Conservation (phyloP, 2,797 vertebrate species). For the Rallus crepitans region DNA sequence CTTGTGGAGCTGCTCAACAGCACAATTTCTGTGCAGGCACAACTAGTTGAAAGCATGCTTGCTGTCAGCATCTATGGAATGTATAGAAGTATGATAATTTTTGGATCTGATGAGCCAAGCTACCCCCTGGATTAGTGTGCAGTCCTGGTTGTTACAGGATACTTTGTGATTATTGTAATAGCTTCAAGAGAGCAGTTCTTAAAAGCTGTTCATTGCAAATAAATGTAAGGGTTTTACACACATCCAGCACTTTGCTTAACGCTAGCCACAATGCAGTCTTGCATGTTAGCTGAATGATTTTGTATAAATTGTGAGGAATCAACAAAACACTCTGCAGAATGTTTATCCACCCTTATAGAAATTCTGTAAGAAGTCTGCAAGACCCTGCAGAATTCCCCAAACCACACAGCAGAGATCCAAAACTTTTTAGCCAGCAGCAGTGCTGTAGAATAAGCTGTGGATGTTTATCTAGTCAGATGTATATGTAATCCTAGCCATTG, state of each 20-base stretch:
- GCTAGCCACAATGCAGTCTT: not conserved
- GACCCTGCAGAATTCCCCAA: conserved; percentile 5
- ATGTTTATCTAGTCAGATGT: conserved; percentile 42
- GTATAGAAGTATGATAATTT: conserved; percentile 68
- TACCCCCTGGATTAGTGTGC: conserved; percentile 80
- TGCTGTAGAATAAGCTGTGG: conserved; percentile 24
- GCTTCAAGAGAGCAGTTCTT: not conserved
- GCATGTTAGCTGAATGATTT: not conserved
- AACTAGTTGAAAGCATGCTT: conserved; percentile 78
- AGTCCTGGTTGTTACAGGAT: conserved; percentile 78
- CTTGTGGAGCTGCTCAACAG: conserved; percentile 77
- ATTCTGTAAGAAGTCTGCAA: conserved; percentile 15
- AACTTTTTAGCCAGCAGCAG: conserved; percentile 11
- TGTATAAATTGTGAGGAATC: conserved; percentile 2
- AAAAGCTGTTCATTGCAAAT: not conserved
- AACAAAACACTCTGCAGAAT: conserved; percentile 13
- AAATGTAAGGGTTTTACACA: not conserved
- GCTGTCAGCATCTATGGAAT: conserved; percentile 77
- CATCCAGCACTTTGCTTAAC: not conserved
- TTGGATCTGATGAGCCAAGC: conserved; percentile 77
- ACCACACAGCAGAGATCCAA: conserved; percentile 8
- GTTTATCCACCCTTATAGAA: conserved; percentile 46
- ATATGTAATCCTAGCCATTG: not conserved
- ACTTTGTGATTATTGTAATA: conserved; percentile 82
- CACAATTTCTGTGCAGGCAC: conserved; percentile 62